These are phyloP conservation scores for Acanthochromis polyacanthus DNA, from an alignment of 2,113 vertebrate genomes.

Conservation along the genomic window DNA sequence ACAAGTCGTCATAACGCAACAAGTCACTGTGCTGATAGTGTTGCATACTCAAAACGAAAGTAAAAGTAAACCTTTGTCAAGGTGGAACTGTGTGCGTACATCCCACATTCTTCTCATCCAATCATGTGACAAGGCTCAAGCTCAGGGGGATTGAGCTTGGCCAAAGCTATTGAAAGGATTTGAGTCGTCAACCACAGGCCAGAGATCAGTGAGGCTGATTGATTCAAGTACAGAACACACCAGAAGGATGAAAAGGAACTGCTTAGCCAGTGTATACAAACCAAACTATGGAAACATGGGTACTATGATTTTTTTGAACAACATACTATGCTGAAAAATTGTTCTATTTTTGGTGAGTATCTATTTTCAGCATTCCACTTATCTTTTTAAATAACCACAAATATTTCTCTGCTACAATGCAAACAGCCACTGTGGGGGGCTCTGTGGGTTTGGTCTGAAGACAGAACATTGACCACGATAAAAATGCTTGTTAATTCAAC, in stretches of 20 bases:
- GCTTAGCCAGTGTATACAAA: background rate
- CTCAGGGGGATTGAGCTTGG: constrained; percentile 50
- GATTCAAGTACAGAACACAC: constrained; percentile 57
- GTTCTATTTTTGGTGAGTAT: background rate
- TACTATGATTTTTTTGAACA: background rate
- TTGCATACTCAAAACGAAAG: constrained; percentile 57
- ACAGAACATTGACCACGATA: background rate
- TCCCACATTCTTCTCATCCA: constrained; percentile 43
- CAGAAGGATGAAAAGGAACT: constrained; percentile 23
- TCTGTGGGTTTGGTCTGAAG: background rate
- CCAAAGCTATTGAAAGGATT: constrained; percentile 71
- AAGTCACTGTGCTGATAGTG: background rate
- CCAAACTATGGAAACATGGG: background rate
- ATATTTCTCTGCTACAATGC: no score
- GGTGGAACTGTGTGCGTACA: constrained; percentile 15
- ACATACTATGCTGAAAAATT: background rate
- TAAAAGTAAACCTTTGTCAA: constrained; percentile 43
- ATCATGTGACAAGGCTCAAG: constrained; percentile 51
- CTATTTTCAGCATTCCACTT: background rate
- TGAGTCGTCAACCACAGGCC: constrained; percentile 42
- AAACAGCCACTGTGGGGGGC: background rate
- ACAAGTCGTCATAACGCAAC: constrained; percentile 5
- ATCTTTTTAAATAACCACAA: background rate
- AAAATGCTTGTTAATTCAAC: background rate
- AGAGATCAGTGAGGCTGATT: constrained; percentile 58